Evolutionary conservation across 2,113 vertebrate species (phyloP).

Genomic region (Mustela nigripes): DNA sequence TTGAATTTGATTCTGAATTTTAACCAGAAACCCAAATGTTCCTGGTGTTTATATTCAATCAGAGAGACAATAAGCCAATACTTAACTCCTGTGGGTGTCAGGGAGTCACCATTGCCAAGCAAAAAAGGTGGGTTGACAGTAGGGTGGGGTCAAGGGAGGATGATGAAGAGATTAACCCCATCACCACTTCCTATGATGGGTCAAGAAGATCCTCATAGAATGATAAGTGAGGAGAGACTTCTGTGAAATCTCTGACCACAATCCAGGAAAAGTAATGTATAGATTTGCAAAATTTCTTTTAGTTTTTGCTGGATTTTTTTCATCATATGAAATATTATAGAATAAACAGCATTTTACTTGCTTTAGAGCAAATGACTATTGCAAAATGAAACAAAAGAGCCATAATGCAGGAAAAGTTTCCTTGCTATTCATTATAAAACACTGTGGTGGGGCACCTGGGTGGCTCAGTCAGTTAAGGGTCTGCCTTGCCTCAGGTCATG

Average conservation of each 20-base stretch:
- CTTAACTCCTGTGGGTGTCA: background rate
- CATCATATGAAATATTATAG: background rate
- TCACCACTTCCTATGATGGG: background rate
- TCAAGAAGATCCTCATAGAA: background rate
- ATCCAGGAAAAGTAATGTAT: background rate
- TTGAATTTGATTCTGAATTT: background rate
- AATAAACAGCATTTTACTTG: background rate
- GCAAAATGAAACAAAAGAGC: background rate
- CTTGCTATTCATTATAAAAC: background rate
- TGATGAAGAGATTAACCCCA: too few relatives aligned
- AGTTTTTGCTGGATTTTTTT: background rate
- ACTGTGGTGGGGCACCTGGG: background rate
- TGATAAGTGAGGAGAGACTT: background rate
- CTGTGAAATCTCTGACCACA: background rate
- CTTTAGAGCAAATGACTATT: background rate
- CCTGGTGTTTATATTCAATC: background rate
- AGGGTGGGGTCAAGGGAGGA: rapidly evolving
- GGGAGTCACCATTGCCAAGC: too few relatives aligned
- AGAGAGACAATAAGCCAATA: background rate
- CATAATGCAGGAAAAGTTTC: background rate
- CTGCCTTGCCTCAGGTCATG: too few relatives aligned
- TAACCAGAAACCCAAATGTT: background rate
- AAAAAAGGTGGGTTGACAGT: background rate
- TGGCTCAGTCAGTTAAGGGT: too few relatives aligned
- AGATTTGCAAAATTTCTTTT: background rate